phyloP scores from a whole-genome alignment of 2,888 invertebrate genomes.

The Eudemis profundana region DNA sequence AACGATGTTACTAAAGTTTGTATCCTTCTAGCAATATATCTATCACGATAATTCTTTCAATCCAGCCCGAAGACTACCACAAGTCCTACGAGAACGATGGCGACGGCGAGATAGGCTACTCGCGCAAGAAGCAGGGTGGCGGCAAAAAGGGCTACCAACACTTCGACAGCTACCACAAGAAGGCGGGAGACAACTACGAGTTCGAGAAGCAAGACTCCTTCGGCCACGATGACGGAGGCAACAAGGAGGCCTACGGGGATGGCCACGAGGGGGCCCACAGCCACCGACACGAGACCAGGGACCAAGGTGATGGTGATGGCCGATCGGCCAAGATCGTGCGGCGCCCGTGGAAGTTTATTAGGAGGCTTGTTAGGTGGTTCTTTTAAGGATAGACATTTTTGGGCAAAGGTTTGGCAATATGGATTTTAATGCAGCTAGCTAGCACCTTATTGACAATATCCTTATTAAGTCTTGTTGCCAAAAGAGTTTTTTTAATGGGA shows the following conservation, averaged over 20 bases:
- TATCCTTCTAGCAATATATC: too few relatives aligned
- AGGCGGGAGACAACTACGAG: slow-evolving; percentile 89
- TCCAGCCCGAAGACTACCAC: slow-evolving; percentile 78
- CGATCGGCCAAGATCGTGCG: slow-evolving; percentile 58
- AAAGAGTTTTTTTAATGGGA: too few relatives aligned
- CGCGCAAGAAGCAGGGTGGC: slow-evolving; percentile 86
- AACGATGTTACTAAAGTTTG: too few relatives aligned
- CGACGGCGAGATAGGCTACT: slow-evolving; percentile 88
- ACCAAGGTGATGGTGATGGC: slow-evolving; percentile 54
- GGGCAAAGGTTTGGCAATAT: too few relatives aligned
- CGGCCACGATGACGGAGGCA: slow-evolving; percentile 83
- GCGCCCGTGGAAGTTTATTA: slow-evolving; percentile 65
- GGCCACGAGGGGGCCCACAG: slow-evolving; percentile 56
- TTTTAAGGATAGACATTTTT: slow-evolving; percentile 48
- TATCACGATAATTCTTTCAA: not conserved
- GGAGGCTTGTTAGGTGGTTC: slow-evolving; percentile 62
- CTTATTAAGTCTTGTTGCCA: too few relatives aligned
- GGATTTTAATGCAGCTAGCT: too few relatives aligned
- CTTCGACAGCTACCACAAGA: slow-evolving; percentile 90
- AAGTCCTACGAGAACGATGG: slow-evolving; percentile 87
- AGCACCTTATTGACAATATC: too few relatives aligned
- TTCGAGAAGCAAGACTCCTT: slow-evolving; percentile 88
- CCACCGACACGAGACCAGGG: not conserved
- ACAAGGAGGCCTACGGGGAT: slow-evolving; percentile 77
- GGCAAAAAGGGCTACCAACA: slow-evolving; percentile 90